phyloP scores from a whole-genome alignment of 2,888 invertebrate genomes.

The Agonum fuliginosum region DNA sequence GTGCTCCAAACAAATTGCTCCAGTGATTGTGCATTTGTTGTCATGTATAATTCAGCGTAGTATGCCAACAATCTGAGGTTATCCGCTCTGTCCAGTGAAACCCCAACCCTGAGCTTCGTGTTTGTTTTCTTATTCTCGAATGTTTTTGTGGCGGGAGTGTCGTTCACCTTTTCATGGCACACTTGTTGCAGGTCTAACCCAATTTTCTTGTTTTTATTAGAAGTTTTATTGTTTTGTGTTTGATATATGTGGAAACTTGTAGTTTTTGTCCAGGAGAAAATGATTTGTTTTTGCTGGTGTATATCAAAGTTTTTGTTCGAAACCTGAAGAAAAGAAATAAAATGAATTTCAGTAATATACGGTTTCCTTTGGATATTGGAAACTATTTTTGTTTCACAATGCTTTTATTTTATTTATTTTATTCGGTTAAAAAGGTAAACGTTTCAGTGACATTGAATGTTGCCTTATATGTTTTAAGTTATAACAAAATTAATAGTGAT shows the following conservation, averaged over 20 bases:
- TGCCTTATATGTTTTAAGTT: no score
- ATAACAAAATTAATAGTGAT: no score
- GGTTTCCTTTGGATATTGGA: not conserved
- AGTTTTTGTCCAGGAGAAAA: slow-evolving; percentile 26
- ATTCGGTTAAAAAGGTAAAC: no score
- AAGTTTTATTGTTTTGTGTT: slow-evolving; percentile 15
- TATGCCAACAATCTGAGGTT: slow-evolving; percentile 26
- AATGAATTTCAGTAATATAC: not conserved
- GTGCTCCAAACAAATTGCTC: slow-evolving; percentile 5
- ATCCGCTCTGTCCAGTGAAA: not conserved
- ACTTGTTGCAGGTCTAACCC: slow-evolving; percentile 47
- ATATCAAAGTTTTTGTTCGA: not conserved
- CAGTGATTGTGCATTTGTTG: slow-evolving; percentile 29
- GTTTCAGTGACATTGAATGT: no score
- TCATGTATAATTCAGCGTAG: slow-evolving; percentile 28
- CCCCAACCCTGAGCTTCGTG: not conserved
- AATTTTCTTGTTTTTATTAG: slow-evolving; percentile 32
- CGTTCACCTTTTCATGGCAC: slow-evolving; percentile 49
- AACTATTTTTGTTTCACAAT: no score
- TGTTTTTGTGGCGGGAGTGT: slow-evolving; percentile 25
- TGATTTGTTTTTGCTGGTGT: slow-evolving; percentile 38
- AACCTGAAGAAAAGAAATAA: not conserved
- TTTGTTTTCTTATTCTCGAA: slow-evolving; percentile 15
- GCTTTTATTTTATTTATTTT: no score
- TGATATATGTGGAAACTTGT: slow-evolving; percentile 33